Percentiles rank a stretch among this genome's conserved stretches.
These are phyloP conservation scores for Sebastes miniatus DNA, from an alignment of 2,797 vertebrate species.

Conservation along the genomic window DNA sequence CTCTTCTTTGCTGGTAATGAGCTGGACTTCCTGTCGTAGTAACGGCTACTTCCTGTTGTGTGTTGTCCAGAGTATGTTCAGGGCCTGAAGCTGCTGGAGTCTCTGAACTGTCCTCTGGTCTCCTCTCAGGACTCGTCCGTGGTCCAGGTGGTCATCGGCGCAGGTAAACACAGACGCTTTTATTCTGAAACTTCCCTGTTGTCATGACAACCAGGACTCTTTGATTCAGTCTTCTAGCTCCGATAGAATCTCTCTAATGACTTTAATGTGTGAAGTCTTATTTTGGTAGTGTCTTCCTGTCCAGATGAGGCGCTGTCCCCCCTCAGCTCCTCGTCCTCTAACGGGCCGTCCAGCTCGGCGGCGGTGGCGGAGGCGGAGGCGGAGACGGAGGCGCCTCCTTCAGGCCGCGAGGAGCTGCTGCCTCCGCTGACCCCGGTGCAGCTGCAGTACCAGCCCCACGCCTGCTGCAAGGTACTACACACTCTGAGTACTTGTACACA, in stretches of 20 bases:
- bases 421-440: slow-evolving; percentile 33
- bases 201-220: background rate
- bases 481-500: background rate
- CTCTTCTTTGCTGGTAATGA: too few species aligned
- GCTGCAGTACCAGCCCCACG: slow-evolving; percentile 60
- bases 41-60: background rate
- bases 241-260: too few species aligned
- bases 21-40: background rate
- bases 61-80: slow-evolving; percentile 68
- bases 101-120: background rate
- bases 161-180: slow-evolving; percentile 52
- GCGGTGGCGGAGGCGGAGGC: too few species aligned
- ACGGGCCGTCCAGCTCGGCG: background rate
- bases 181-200: background rate
- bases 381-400: background rate
- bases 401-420: slow-evolving; percentile 47
- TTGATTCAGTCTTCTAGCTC: too few species aligned
- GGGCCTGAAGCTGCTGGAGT: slow-evolving; percentile 67
- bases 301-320: slow-evolving; percentile 21
- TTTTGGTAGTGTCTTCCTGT: background rate
- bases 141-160: slow-evolving; percentile 71
- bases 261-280: too few species aligned
- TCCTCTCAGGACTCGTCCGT: slow-evolving; percentile 40
- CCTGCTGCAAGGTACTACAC: slow-evolving; percentile 73
- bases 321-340: background rate